phyloP scores from a whole-genome alignment of 1,140 invertebrate species.

The Metopolophium dirhodum region DNA sequence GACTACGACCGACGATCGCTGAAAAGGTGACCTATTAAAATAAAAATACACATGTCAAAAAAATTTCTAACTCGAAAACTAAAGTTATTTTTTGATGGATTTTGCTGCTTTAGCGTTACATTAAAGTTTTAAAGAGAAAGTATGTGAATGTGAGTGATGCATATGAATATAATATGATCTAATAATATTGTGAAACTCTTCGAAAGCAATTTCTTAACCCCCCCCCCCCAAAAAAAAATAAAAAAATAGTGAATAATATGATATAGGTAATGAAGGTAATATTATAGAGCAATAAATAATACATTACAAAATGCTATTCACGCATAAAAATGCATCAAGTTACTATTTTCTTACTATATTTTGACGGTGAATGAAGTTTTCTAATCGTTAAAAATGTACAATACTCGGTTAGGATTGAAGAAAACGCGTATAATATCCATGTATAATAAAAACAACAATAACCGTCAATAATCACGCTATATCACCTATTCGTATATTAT shows the following conservation, averaged over 20 bases:
- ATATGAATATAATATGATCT: neutral
- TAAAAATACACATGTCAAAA: neutral
- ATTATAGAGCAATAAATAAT: neutral
- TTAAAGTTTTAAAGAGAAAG: neutral
- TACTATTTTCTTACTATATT: too few species aligned
- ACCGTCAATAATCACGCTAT: neutral
- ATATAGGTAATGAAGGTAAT: neutral
- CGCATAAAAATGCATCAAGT: neutral
- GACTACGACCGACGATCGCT: too few species aligned
- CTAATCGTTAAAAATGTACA: too few species aligned
- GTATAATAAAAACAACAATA: neutral
- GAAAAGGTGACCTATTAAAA: neutral
- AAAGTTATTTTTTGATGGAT: neutral
- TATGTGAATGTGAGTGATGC: neutral
- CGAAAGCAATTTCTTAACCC: neutral
- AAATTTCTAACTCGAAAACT: neutral
- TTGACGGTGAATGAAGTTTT: neutral
- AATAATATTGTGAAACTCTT: neutral
- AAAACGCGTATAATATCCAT: neutral
- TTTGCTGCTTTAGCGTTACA: neutral
- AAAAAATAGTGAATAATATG: neutral
- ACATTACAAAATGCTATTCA: neutral
- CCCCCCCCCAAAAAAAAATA: too few species aligned
- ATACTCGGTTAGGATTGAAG: too few species aligned
- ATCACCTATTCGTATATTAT: neutral